Conservation (phyloP, 2,888 invertebrate species). For the Beris chalybata region DNA sequence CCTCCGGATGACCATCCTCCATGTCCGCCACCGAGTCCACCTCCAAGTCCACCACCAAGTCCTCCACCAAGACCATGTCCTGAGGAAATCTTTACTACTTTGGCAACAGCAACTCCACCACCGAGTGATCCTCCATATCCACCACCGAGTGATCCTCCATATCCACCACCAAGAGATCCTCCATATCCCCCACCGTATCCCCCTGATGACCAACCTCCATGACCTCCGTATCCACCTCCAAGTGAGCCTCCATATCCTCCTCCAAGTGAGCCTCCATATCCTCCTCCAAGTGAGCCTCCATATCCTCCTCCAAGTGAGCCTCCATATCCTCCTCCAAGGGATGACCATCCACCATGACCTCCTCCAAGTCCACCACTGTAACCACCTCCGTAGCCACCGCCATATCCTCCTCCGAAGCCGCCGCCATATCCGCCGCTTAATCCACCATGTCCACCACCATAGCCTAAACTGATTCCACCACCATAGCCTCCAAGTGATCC, state of each 20-base stretch:
- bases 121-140: slow-evolving; percentile 2
- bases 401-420: slow-evolving; percentile 17
- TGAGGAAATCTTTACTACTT: not conserved
- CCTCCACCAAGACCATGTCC: slow-evolving; percentile 6
- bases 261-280: slow-evolving; percentile 18
- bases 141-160: slow-evolving; percentile 6
- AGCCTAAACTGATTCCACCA: not conserved
- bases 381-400: not conserved
- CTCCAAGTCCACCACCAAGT: not conserved
- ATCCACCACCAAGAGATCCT: not conserved
- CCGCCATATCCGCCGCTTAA: slow-evolving; percentile 12
- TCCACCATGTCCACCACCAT: slow-evolving; percentile 7
- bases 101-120: too few relatives aligned
- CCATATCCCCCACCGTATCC: not conserved
- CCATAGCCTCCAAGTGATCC: not conserved
- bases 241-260: slow-evolving; percentile 10
- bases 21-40: slow-evolving; percentile 6
- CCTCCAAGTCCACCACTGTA: not conserved
- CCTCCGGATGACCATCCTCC: not conserved
- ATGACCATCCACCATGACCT: not conserved
- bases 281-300: slow-evolving; percentile 2
- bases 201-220: not conserved
- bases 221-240: slow-evolving; percentile 8
- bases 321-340: slow-evolving; percentile 48
- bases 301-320: slow-evolving; percentile 45